Percentiles rank a stretch among this genome's conserved stretches.
These are phyloP conservation scores for Orthosia incerta DNA, from an alignment of 2,888 invertebrate genomes.

Conservation along the genomic window DNA sequence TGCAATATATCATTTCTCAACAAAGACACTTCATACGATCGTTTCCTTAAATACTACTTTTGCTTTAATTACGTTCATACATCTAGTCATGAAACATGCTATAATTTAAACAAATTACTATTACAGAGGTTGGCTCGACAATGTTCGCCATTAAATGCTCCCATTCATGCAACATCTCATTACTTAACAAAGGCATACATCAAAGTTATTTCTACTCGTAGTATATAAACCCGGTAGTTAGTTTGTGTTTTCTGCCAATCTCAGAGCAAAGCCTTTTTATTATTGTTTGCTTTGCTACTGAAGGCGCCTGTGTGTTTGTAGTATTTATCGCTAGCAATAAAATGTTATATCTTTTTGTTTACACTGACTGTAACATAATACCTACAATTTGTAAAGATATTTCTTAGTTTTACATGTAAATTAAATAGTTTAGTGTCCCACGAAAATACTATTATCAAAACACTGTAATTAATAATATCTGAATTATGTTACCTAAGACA, in stretches of 20 bases:
- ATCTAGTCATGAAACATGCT: background rate
- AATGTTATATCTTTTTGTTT: slow-evolving; percentile 27
- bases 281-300: slow-evolving; percentile 39
- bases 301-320: slow-evolving; percentile 18
- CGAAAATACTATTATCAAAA: background rate
- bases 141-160: slow-evolving; percentile 14
- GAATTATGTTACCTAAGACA: background rate
- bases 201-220: background rate
- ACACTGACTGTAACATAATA: slow-evolving; percentile 10
- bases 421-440: background rate
- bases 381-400: slow-evolving; percentile 4
- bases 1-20: slow-evolving; percentile 15
- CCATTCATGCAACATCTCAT: slow-evolving; percentile 15
- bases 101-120: background rate
- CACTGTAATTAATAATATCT: background rate
- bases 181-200: slow-evolving; percentile 5
- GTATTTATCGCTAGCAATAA: slow-evolving; percentile 31
- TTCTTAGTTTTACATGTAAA: slow-evolving; percentile 17
- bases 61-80: no score
- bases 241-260: slow-evolving; percentile 17
- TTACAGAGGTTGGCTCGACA: background rate
- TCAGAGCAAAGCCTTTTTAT: slow-evolving; percentile 40
- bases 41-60: no score
- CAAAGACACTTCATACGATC: background rate
- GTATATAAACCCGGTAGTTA: background rate